Percentiles rank a stretch among this genome's conserved stretches.
These are phyloP conservation scores for Phengaris alcon DNA, from an alignment of 2,888 invertebrate genomes.

Conservation along the genomic window DNA sequence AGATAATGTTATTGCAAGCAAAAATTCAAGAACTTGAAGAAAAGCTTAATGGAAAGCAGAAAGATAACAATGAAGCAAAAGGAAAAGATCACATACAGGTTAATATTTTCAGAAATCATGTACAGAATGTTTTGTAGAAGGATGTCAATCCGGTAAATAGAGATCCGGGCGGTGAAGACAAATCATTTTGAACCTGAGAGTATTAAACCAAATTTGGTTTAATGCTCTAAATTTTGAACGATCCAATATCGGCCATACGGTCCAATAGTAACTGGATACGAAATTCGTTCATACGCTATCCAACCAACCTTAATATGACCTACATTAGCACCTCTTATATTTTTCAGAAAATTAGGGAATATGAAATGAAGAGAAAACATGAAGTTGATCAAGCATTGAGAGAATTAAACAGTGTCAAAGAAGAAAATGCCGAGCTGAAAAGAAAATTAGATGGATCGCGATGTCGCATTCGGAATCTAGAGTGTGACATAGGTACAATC, in stretches of 20 bases:
- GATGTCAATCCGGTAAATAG: no score
- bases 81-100: constrained; percentile 61
- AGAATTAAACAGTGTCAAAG: constrained; percentile 77
- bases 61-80: constrained; percentile 52
- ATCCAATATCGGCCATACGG: no score
- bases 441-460: constrained; percentile 83
- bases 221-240: no score
- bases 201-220: no score
- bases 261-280: no score
- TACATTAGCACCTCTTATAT: background rate
- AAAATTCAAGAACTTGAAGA: constrained; percentile 83
- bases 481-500: constrained; percentile 79
- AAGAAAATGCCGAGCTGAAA: constrained; percentile 79
- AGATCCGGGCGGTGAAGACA: no score
- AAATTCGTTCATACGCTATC: no score
- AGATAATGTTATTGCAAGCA: constrained; percentile 83
- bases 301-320: no score
- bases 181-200: no score
- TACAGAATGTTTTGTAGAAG: no score
- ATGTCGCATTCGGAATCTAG: constrained; percentile 84
- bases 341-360: constrained; percentile 67
- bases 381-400: constrained; percentile 80
- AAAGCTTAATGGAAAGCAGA: constrained; percentile 74
- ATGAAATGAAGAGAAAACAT: constrained; percentile 77
- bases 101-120: constrained; percentile 27